phyloP scores from a whole-genome alignment of 2,888 invertebrate genomes.

The Pseudococcus jackbeardsleyi region DNA sequence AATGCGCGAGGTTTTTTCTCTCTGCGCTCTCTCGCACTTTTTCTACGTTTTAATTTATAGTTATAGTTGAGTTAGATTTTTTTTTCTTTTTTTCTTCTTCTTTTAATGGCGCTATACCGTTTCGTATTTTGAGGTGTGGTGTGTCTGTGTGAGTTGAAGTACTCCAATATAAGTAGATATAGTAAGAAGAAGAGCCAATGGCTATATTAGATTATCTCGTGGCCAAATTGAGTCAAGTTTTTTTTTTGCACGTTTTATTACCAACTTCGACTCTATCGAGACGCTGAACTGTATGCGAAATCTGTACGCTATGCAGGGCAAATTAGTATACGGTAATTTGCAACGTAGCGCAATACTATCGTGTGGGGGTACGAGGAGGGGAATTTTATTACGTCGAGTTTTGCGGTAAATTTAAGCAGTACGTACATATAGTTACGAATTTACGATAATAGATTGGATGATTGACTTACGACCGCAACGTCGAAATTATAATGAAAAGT shows the following conservation, averaged over 20 bases:
- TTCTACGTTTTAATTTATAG: slow-evolving; percentile 28
- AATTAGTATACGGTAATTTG: background rate
- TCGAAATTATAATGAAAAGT: no score
- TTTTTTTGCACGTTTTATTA: background rate
- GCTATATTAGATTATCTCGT: slow-evolving; percentile 12
- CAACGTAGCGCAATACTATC: background rate
- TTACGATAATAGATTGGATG: no score
- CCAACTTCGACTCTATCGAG: background rate
- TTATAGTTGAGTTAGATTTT: slow-evolving; percentile 31
- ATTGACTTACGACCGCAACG: no score
- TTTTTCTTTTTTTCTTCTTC: background rate
- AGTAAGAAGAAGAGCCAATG: background rate
- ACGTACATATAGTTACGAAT: no score
- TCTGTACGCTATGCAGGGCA: background rate
- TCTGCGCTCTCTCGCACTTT: background rate
- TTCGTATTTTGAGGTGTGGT: background rate
- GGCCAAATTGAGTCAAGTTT: background rate
- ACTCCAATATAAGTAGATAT: background rate
- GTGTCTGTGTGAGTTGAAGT: background rate
- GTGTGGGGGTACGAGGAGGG: background rate
- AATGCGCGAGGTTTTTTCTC: slow-evolving; percentile 30
- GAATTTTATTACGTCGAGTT: no score
- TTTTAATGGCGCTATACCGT: slow-evolving; percentile 27
- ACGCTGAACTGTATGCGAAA: background rate
- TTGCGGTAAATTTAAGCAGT: no score